Conservation (phyloP, 2,113 vertebrate species). For the Odobenus rosmarus region DNA sequence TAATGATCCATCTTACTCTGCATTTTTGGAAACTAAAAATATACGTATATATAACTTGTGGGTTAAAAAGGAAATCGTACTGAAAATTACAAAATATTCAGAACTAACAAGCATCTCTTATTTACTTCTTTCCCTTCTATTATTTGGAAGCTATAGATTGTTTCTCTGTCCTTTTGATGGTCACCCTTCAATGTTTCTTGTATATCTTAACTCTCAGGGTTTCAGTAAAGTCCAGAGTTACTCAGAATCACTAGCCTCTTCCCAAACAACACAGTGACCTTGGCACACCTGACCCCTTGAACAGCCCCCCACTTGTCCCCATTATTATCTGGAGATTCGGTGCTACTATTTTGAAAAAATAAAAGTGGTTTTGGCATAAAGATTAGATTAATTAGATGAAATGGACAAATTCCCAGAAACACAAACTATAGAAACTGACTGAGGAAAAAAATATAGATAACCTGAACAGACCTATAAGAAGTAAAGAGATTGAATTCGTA, state of each 20-base stretch:
- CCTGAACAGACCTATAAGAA: neutral
- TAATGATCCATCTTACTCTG: neutral
- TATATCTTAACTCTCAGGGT: neutral
- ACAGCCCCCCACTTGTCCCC: neutral
- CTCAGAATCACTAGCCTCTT: neutral
- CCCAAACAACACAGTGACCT: neutral
- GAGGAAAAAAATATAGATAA: neutral
- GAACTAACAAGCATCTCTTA: neutral
- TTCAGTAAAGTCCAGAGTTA: neutral
- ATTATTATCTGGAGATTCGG: neutral
- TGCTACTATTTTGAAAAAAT: neutral
- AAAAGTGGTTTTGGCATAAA: neutral
- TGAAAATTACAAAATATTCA: neutral
- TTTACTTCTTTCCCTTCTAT: neutral
- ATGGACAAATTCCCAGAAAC: neutral
- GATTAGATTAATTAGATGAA: neutral
- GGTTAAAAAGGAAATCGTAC: neutral
- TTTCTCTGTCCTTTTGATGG: neutral
- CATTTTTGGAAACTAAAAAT: neutral
- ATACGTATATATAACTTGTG: neutral
- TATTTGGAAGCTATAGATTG: neutral
- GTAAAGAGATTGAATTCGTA: neutral
- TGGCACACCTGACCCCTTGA: neutral
- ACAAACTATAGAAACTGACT: neutral
- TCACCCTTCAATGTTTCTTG: neutral